Base-by-base conservation (phyloP, 2,888 invertebrate genomes). In the Lycaena phlaeas region DNA sequence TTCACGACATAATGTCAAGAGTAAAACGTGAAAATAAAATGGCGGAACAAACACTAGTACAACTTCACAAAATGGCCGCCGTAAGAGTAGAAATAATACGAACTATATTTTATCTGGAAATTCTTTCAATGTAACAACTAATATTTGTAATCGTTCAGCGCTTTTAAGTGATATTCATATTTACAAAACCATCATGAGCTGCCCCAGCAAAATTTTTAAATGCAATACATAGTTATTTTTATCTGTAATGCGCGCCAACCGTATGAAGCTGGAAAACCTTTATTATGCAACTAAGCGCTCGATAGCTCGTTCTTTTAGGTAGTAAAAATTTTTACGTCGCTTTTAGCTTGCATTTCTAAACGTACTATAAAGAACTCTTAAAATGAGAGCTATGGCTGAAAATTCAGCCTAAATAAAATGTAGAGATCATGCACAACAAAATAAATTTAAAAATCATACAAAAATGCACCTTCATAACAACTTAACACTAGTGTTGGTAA, bases 401-500 rank as follows among this genome's bases (percentile, higher is more conserved):
- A n/a, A n/a, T n/a, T n/a, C n/a, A n/a, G n/a, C n/a, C n/a, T n/a
- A 15, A 27, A 9, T 9, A 12, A 7, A 6, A 14, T 9, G 5
- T 10, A 14, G 7, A 14, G 7, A 14, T 10, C 18, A 34, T 17
- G 9, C 18, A 22, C n/a, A n/a, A n/a, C n/a, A n/a, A n/a, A 17
- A 10, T 6, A 10, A 22, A 22, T 11, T 6, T 12, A 22, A 34
- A 34, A 34, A n/a, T n/a, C 9, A 34, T 11, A 22, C 28, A 29
- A 29, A 14, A n/a, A n/a, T n/a, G n/a, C n/a, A n/a, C 9, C 34
- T 34, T 34, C 18, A 34, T 22, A 15, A 34, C 18, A 34, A 34
- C 22, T 34, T 22, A 34, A 34, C 7, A 34, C 11, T 30, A 34
- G 3, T 22, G n/a, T 9, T 34, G 34, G 34, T 34, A 34, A 34